A percentile compares a stretch with the other conserved stretches of the same genome.
Evolutionary conservation across 2,888 invertebrate genomes (phyloP).

Genomic region (Nomada hirtipes): DNA sequence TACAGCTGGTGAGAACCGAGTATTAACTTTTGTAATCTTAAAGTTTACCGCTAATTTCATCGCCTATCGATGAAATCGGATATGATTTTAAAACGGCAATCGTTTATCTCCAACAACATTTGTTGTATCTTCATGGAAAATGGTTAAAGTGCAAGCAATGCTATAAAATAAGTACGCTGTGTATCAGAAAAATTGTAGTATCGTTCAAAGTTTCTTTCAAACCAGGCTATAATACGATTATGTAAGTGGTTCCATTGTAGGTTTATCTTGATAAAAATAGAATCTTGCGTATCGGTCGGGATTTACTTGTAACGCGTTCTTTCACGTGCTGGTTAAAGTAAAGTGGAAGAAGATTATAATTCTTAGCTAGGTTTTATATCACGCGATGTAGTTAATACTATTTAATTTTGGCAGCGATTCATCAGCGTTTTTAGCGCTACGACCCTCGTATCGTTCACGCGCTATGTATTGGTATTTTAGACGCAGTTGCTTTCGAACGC

Average conservation of each 20-base stretch:
- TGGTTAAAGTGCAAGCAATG: background rate
- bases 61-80: background rate
- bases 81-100: background rate
- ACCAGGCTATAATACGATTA: conserved; percentile 36
- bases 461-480: conserved; percentile 42
- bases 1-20: conserved; percentile 90
- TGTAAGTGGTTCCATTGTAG: conserved; percentile 43
- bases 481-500: conserved; percentile 19
- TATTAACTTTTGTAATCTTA: background rate
- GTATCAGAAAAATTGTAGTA: too few species aligned
- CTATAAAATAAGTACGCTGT: background rate
- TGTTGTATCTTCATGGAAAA: background rate
- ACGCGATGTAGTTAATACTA: conserved; percentile 25
- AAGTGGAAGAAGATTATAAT: background rate
- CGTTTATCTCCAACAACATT: background rate
- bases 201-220: conserved; percentile 21
- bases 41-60: too few species aligned
- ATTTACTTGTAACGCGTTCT: background rate
- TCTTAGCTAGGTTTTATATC: conserved; percentile 9
- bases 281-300: conserved; percentile 16
- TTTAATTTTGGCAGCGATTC: conserved; percentile 41
- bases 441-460: conserved; percentile 7
- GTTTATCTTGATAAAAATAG: conserved; percentile 22
- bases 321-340: background rate
- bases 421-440: conserved; percentile 30